Conservation (phyloP, 2,113 vertebrate genomes). For the Vanacampus margaritifer region DNA sequence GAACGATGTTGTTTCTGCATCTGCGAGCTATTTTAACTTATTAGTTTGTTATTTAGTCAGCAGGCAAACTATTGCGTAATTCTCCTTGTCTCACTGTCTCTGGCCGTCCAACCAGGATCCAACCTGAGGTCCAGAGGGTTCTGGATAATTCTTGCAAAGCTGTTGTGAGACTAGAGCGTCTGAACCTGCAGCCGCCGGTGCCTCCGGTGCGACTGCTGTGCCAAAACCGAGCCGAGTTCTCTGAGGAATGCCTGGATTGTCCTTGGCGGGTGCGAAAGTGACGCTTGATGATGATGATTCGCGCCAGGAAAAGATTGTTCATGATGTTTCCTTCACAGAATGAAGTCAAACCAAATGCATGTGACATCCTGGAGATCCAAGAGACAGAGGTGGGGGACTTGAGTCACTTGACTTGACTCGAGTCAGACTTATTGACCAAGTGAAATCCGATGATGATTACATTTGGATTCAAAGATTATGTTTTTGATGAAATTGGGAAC, state of each 20-base stretch:
- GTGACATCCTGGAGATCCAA: slow-evolving; percentile 10
- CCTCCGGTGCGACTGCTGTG: slow-evolving; percentile 51
- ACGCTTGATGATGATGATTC: background rate
- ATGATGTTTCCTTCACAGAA: slow-evolving; percentile 28
- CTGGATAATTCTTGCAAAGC: slow-evolving; percentile 67
- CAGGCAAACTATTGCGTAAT: background rate
- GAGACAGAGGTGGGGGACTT: slow-evolving; percentile 4
- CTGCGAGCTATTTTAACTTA: too few species aligned
- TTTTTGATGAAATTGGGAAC: too few species aligned
- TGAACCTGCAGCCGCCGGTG: slow-evolving; percentile 77
- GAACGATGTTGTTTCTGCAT: too few species aligned
- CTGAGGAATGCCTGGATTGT: background rate
- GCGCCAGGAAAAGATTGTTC: background rate
- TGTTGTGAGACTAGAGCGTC: slow-evolving; percentile 77
- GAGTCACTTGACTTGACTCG: background rate
- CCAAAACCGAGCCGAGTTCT: slow-evolving; percentile 9
- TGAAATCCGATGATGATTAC: too few species aligned
- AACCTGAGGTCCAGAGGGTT: slow-evolving; percentile 51
- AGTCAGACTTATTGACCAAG: background rate
- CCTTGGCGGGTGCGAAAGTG: slow-evolving; percentile 33
- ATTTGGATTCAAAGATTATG: too few species aligned
- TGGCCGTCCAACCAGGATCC: slow-evolving; percentile 34
- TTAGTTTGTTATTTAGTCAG: too few species aligned
- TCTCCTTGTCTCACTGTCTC: background rate
- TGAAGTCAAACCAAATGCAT: slow-evolving; percentile 12